Base-by-base conservation (phyloP, 2,888 invertebrate genomes). In the Hirudinaria manillensis region DNA sequence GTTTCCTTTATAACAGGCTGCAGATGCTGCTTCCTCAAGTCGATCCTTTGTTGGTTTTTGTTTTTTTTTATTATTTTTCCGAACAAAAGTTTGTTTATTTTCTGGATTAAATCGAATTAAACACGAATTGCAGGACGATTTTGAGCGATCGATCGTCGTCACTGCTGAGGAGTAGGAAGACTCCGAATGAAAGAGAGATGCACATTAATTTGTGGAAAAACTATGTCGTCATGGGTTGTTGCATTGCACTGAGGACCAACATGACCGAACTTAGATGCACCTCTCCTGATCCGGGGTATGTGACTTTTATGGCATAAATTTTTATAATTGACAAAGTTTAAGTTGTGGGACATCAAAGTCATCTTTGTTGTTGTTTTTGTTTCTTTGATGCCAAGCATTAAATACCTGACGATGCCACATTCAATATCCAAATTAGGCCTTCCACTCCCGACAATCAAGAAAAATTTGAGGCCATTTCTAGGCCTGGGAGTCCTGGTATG, bases 131-230 rank as follows among this genome's bases (percentile, higher is more conserved):
- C 45, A 74, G 74, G 19, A 66, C 66, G 4, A 74, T 74, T 27
- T 45, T 75, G 36, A 96, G 92, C 85, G 98, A 99, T 83, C 90
- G 98, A 80, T 96, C 97, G 0, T 88, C 84, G 19, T 88, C 84
- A 34, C 87, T 99, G 77, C 89, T 98, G 51, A 81, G 84, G 24
- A 76, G 76, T 78, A 90, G 93, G 82, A 95, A 95, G 84, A 81
- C 83, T 13, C 91, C 94, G 75, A 93, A 93, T 80, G 97, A 97
- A 86, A 88, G 94, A 80, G 97, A 97, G 84, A 90, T 93, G 51
- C 95, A 97, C 86, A 90, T 98, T 88, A 93, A 93, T 86, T 89
- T 99, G 34, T 99, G 99, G 97, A 92, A 94, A 84, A 97, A 97
- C 87, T 97, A 98, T 86, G 90, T 96, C 81, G 93, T 94, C 24